Conservation (phyloP, 2,888 invertebrate genomes). For the Stegophylla sp. region DNA sequence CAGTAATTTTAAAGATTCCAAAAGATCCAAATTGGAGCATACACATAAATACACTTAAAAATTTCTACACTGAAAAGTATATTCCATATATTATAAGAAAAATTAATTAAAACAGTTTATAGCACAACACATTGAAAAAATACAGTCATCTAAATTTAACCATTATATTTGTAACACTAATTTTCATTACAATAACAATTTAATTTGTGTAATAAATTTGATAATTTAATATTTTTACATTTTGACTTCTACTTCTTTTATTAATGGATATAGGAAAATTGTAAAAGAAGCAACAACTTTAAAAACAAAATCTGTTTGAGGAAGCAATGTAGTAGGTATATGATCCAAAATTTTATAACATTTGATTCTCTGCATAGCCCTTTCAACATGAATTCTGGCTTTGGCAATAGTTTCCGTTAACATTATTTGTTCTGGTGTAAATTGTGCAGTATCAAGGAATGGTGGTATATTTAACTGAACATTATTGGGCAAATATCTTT, state of each 20-base stretch:
- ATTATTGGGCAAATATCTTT: conserved; percentile 41
- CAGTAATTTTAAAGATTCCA: not conserved
- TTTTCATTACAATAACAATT: no score
- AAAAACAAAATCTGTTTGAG: not conserved
- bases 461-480: conserved; percentile 40
- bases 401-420: not conserved
- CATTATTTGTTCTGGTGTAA: not conserved
- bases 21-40: not conserved
- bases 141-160: no score
- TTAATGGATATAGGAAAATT: not conserved
- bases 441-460: not conserved
- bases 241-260: not conserved
- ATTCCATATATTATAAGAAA: conserved; percentile 8
- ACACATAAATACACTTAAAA: not conserved
- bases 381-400: not conserved
- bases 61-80: not conserved
- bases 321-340: not conserved
- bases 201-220: no score
- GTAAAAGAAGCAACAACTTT: not conserved
- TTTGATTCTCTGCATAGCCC: not conserved
- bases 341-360: conserved; percentile 8
- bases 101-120: conserved; percentile 3
- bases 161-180: conserved; percentile 2
- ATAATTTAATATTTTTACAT: not conserved
- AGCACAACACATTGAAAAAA: no score